These are phyloP conservation scores for Phalera bucephala DNA, from an alignment of 2,888 invertebrate genomes.

Conservation along the genomic window DNA sequence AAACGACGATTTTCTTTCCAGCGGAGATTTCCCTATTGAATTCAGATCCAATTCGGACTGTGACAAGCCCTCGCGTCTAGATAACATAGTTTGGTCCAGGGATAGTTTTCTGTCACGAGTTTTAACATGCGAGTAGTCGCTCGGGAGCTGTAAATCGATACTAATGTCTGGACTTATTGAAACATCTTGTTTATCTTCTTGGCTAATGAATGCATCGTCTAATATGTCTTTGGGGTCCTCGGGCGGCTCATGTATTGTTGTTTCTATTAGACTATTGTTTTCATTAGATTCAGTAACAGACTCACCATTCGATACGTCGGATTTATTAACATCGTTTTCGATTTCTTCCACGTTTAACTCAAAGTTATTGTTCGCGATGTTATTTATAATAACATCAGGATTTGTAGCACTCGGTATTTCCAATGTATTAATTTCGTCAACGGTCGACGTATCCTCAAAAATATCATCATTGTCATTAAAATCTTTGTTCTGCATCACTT, in stretches of 20 bases:
- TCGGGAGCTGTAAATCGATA: slow-evolving; percentile 14
- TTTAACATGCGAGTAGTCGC: slow-evolving; percentile 26
- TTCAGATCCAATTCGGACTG: slow-evolving; percentile 72
- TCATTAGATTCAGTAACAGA: slow-evolving; percentile 8
- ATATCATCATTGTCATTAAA: slow-evolving; percentile 57
- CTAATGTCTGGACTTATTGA: slow-evolving; percentile 11
- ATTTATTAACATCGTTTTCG: slow-evolving; percentile 12
- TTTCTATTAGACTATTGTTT: slow-evolving; percentile 11
- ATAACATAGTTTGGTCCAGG: slow-evolving; percentile 63
- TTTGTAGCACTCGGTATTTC: slow-evolving; percentile 55
- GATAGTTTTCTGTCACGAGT: slow-evolving; percentile 63
- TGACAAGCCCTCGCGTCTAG: slow-evolving; percentile 58
- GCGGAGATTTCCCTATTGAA: slow-evolving; percentile 66
- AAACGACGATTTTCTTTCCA: slow-evolving; percentile 74
- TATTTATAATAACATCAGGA: slow-evolving; percentile 37
- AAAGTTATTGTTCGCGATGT: slow-evolving; percentile 11
- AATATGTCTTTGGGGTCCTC: slow-evolving; percentile 34
- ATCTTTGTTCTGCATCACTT: slow-evolving; percentile 64
- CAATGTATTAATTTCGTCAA: slow-evolving; percentile 16
- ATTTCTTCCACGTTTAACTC: slow-evolving; percentile 13
- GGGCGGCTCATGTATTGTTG: slow-evolving; percentile 25
- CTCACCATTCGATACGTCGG: slow-evolving; percentile 10
- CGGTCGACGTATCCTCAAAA: slow-evolving; percentile 36
- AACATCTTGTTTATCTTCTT: slow-evolving; percentile 14
- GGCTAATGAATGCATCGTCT: slow-evolving; percentile 16